Evolutionary conservation across 2,113 vertebrate genomes (phyloP), one percentile per base, ranked within the genome.

Genomic region (Kobus ellipsiprymnus): DNA sequence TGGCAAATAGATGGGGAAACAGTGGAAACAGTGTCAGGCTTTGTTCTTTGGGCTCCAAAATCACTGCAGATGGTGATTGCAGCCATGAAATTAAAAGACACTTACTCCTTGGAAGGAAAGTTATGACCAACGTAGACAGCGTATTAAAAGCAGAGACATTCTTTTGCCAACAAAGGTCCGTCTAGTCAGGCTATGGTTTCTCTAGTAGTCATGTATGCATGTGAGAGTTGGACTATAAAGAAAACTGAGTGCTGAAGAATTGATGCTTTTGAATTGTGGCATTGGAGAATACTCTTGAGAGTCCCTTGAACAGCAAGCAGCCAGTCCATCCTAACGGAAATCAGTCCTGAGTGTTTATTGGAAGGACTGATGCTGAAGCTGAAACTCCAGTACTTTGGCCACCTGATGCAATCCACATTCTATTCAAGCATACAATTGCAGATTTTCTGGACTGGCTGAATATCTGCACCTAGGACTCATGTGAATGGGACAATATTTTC

Each of bases 401-500:
- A 67, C 33, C 17, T 67, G 64, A 67, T 67, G 64, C 17, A 5
- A 21, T 67, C 44, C 52, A 40, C 67, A 81, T 86, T 46, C 50
- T 94, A 15, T n/a, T 54, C 27, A 93, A 67, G 33, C 25, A 86
- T 8, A 67, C 40, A 90, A 94, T 50, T 78, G 25, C 57, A 94
- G 57, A 17, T 90, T 81, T 94, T 90, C 59, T 67, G 27, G 57
- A 36, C 64, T 52, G 21, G 59, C 48, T 48, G 25, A 85, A 67
- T 86, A 67, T 60, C 25, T 71, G 67, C 15, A 59, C 15, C 16
- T 57, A 87, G 44, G 44, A 59, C 11, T 52, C 29, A 60, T 81
- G 52, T 87, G 59, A 64, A 90, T 80, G 21, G 13, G 30, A 50
- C 25, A 85, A 1, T 91, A 52, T 87, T 87, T 94, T 81, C 52